These are phyloP conservation scores for Tursiops truncatus DNA, from an alignment of 2,113 vertebrate genomes.

Conservation along the genomic window DNA sequence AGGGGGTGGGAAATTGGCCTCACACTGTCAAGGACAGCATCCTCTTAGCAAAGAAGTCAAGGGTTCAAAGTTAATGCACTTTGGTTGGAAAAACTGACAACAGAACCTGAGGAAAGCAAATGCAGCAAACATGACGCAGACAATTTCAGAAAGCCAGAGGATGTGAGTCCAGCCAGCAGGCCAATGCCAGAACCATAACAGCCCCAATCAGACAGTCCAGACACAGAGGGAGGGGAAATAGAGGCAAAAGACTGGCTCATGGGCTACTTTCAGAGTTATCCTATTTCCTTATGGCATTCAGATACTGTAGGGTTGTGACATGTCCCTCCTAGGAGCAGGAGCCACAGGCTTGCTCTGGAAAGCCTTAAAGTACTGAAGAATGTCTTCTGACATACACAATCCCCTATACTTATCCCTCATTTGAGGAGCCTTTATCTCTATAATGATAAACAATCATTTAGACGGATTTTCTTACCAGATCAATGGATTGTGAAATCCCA, in stretches of 20 bases:
- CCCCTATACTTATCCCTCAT: not conserved
- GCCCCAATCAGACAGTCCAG: not conserved
- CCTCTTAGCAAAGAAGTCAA: slow-evolving; percentile 58
- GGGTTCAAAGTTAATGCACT: slow-evolving; percentile 63
- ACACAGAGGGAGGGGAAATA: not conserved
- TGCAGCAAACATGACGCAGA: slow-evolving; percentile 53
- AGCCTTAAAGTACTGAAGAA: not conserved
- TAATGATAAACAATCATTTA: not conserved
- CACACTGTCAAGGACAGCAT: slow-evolving; percentile 40
- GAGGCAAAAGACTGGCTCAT: not conserved
- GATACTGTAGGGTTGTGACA: not conserved
- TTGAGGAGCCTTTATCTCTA: not conserved
- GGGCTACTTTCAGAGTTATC: not conserved
- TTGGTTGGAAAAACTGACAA: slow-evolving; percentile 64
- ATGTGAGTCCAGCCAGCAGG: not conserved
- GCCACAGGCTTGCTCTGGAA: not conserved
- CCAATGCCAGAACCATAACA: not conserved
- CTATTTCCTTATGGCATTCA: not conserved
- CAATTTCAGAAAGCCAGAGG: slow-evolving; percentile 14
- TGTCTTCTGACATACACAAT: not conserved
- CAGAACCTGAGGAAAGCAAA: slow-evolving; percentile 30
- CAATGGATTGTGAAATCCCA: not conserved
- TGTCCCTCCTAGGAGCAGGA: not conserved
- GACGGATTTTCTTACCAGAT: not conserved
- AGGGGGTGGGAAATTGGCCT: slow-evolving; percentile 34